Evolutionary conservation across 2,113 vertebrate species (phyloP), one percentile per base, ranked within the genome.

Genomic region (Panurus biarmicus): DNA sequence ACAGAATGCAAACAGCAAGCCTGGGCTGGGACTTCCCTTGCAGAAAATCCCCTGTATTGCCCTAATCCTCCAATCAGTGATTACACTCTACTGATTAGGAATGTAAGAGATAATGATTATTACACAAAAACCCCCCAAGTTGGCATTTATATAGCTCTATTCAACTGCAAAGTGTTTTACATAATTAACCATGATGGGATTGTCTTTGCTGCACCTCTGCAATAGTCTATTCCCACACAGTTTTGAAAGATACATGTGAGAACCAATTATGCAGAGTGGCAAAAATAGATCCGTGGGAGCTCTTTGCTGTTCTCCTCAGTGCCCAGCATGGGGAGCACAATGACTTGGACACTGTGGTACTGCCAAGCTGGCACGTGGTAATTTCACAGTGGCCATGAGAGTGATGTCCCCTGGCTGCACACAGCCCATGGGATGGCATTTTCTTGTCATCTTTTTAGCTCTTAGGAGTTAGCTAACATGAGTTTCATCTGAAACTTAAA

Each of bases 171-270:
- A 91, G 51, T 83, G 71, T 53, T 95, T 91, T 89, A 82, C 87
- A 91, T 91, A 95, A 96, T 96, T 94, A 95, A 66, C 93, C 75
- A 60, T 91, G 53, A 86, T 89, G 84, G 89, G 74, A 92, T 73
- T 89, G 93, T 77, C 71, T 85, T 85, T 13, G 2, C 73, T 84
- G 79, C 65, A 93, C 78, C 78, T 61, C 82, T 88, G 86, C 79
- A 84, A 51, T 12, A 42, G 26, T 35, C 83, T 86, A 13, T 53
- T 87, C 62, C 93, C 80, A 79, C 79, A 70, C 1, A 78, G 57
- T 57, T 89, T 56, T 92, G 72, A 78, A 84, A 77, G 77, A 91
- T 61, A 35, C 50, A 69, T 22, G 23, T 36, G 85, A 73, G 76
- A 91, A 73, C 9, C 50, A 47, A 31, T 76, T 76, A 80, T 13